These are phyloP conservation scores for Napeogenes sylphis DNA, from an alignment of 2,888 invertebrate species.

Conservation along the genomic window DNA sequence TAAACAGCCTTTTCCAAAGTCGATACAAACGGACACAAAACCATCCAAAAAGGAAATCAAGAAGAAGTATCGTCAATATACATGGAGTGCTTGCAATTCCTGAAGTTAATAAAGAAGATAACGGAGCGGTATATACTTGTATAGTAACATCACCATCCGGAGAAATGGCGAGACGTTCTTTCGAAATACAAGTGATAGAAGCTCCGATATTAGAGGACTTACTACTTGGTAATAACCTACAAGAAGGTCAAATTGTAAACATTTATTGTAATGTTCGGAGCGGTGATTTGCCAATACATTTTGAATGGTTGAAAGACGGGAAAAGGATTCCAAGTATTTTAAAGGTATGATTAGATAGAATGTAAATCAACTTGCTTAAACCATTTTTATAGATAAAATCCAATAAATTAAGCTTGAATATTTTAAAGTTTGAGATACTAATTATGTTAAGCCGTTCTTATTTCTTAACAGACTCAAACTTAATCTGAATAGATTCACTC, in stretches of 20 bases:
- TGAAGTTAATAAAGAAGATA: slow-evolving; percentile 80
- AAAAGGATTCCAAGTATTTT: slow-evolving; percentile 79
- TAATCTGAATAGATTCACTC: too few relatives aligned
- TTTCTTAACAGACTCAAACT: too few relatives aligned
- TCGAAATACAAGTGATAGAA: slow-evolving; percentile 83
- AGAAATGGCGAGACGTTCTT: slow-evolving; percentile 70
- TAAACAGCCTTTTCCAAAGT: slow-evolving; percentile 59
- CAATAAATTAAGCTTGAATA: too few relatives aligned
- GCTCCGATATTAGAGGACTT: slow-evolving; percentile 91
- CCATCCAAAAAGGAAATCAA: slow-evolving; percentile 41
- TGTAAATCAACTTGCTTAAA: too few relatives aligned
- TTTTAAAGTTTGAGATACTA: too few relatives aligned
- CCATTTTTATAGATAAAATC: too few relatives aligned
- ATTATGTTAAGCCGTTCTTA: neutral
- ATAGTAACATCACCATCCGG: slow-evolving; percentile 85
- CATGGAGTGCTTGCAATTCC: slow-evolving; percentile 79
- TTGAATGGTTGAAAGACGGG: slow-evolving; percentile 83
- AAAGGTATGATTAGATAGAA: slow-evolving; percentile 63
- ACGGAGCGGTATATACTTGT: slow-evolving; percentile 88
- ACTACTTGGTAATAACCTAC: slow-evolving; percentile 86
- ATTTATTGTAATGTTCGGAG: slow-evolving; percentile 88
- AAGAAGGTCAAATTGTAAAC: slow-evolving; percentile 89
- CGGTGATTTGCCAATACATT: slow-evolving; percentile 84
- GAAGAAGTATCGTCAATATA: slow-evolving; percentile 59
- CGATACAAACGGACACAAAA: slow-evolving; percentile 54